Percentiles rank a stretch among this genome's conserved stretches.
These are phyloP conservation scores for Mechanitis messenoides DNA, from an alignment of 2,888 invertebrate species.

Conservation along the genomic window DNA sequence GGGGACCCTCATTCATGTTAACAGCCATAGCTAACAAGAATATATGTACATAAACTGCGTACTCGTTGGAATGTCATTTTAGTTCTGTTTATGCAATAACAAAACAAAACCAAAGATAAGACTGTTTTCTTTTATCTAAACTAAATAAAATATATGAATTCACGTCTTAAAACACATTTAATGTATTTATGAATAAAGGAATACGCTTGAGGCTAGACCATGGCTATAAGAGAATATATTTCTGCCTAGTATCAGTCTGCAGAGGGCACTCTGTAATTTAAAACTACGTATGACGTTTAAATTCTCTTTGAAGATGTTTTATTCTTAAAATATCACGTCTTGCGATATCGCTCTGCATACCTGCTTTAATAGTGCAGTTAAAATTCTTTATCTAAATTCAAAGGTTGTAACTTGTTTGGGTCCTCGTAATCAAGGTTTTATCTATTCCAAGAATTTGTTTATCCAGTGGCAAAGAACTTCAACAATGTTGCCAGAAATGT, in stretches of 20 bases:
- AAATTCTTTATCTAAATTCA: constrained; percentile 7
- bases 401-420: neutral
- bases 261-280: too few species aligned
- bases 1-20: constrained; percentile 34
- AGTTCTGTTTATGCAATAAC: constrained; percentile 8
- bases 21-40: constrained; percentile 33
- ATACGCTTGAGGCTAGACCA: too few species aligned
- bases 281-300: neutral
- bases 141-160: too few species aligned
- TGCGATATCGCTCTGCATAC: neutral
- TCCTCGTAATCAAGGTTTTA: neutral
- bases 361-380: neutral
- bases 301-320: constrained; percentile 3
- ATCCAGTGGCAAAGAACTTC: neutral
- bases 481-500: neutral
- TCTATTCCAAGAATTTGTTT: constrained; percentile 4
- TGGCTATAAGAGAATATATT: too few species aligned
- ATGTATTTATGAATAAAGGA: too few species aligned
- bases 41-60: constrained; percentile 28
- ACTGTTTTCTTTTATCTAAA: too few species aligned
- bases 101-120: neutral
- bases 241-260: too few species aligned
- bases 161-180: too few species aligned
- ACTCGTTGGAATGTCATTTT: constrained; percentile 24
- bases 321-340: neutral